These are phyloP conservation scores for Tortricodes alternella DNA, from an alignment of 2,888 invertebrate species.

Conservation along the genomic window DNA sequence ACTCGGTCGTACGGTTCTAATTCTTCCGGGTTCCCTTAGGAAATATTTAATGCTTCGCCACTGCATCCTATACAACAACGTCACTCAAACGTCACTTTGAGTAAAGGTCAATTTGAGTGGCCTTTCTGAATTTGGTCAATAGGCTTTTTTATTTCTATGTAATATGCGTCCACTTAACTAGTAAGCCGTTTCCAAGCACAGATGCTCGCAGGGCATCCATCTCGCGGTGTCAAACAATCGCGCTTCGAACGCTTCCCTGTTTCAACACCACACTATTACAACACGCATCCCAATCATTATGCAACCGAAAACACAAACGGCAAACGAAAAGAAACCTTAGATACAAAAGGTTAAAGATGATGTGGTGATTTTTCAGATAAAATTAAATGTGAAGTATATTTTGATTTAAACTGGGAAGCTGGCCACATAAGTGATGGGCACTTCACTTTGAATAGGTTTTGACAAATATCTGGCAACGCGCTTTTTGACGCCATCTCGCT, in stretches of 20 bases:
- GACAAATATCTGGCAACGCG: constrained; percentile 24
- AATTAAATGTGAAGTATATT: background rate
- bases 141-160: constrained; percentile 31
- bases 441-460: constrained; percentile 22
- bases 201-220: constrained; percentile 40
- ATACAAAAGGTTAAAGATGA: background rate
- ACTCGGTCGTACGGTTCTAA: too few species aligned
- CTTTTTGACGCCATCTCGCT: constrained; percentile 16
- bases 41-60: too few species aligned
- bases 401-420: constrained; percentile 22
- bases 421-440: constrained; percentile 25
- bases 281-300: constrained; percentile 39
- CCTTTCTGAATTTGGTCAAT: too few species aligned
- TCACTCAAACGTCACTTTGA: too few species aligned
- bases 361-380: background rate
- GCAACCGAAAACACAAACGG: constrained; percentile 15
- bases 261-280: constrained; percentile 51
- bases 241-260: constrained; percentile 44
- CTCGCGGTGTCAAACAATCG: constrained; percentile 47
- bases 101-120: too few species aligned
- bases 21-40: too few species aligned
- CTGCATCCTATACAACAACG: too few species aligned
- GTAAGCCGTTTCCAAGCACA: constrained; percentile 43
- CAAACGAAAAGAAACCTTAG: constrained; percentile 23
- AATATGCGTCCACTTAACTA: constrained; percentile 43